Conservation (phyloP, 1,140 invertebrate genomes). For the Neomicropteryx cornuta region DNA sequence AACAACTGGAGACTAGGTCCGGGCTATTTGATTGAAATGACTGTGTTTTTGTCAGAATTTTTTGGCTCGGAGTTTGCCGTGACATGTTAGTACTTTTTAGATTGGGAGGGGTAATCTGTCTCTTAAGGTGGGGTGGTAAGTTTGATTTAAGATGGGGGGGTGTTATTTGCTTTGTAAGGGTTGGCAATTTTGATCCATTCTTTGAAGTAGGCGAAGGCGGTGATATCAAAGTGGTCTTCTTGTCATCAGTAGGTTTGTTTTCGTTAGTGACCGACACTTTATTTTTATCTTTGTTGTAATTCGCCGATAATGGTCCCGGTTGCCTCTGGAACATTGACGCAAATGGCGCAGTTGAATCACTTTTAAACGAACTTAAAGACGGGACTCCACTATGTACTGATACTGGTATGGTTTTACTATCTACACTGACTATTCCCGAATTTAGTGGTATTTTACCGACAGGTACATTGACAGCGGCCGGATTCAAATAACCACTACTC, state of each 20-base stretch:
- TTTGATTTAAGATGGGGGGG: constrained; percentile 8
- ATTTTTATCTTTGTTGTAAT: constrained; percentile 18
- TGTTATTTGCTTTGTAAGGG: constrained; percentile 33
- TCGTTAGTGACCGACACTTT: constrained; percentile 24
- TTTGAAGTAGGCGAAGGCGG: constrained; percentile 25
- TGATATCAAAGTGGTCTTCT: constrained; percentile 21
- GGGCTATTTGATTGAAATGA: constrained; percentile 47
- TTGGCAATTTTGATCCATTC: constrained; percentile 31
- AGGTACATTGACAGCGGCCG: constrained; percentile 53
- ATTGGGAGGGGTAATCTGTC: constrained; percentile 33
- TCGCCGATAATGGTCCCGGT: constrained; percentile 21
- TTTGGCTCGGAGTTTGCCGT: constrained; percentile 26
- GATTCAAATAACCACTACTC: constrained; percentile 60
- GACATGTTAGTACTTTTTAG: constrained; percentile 32
- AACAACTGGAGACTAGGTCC: constrained; percentile 58
- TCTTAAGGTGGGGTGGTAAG: constrained; percentile 4
- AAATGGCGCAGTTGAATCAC: constrained; percentile 25
- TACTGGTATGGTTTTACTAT: constrained; percentile 4
- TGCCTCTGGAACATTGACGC: constrained; percentile 21
- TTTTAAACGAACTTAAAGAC: neutral
- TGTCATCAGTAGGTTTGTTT: constrained; percentile 12
- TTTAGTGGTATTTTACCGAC: constrained; percentile 22
- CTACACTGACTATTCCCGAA: constrained; percentile 9
- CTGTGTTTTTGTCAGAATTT: constrained; percentile 21
- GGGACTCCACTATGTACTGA: constrained; percentile 5